Evolutionary conservation across 2,797 vertebrate genomes (phyloP), one percentile per base, ranked within the genome.

Genomic region (Uromys caudimaculatus): DNA sequence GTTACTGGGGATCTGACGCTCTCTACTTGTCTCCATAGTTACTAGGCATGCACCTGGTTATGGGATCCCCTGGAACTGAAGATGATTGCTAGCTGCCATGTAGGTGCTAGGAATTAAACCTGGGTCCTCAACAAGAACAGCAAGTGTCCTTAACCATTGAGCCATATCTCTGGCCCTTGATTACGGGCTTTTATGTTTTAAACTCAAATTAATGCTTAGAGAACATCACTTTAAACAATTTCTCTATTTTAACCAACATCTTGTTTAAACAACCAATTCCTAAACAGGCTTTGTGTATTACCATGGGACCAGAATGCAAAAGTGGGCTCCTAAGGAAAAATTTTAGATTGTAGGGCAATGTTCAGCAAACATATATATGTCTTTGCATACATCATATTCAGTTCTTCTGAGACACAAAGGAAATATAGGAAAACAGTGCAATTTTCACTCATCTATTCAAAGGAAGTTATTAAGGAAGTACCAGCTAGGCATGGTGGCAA

Each of bases 201-300:
- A 52, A 27, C 64, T 95, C 62, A 93, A 95, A 69, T 69, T 91
- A 88, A 76, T 78, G 41, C 44, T 89, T 89, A 73, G 69, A 83
- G 58, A 84, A 81, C 50, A 56, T 24, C 7, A 89, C 71, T 93
- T 91, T 90, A 32, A 83, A 56, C 75, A 24, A 0, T 83, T 87
- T 81, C 19, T 29, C 6, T 44, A 35, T 90, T 92, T 89, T 89
- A 92, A 54, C 29, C 76, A 82, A 76, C 13, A 62, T 81, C 77
- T 87, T 71, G 44, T 64, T 64, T 78, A 88, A 50, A 21, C 29
- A 90, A 71, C 7, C 0, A n/a, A 27, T 82, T 75, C 58, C 44
- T 69, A 90, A 90, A 12, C 19, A 21, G 69, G 21, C 21, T 87
- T 87, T 60, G 92, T 44, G 24, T 69, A 77, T 81, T n/a, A 41